Conservation (phyloP, 2,113 vertebrate genomes). For the Furnarius figulus region DNA sequence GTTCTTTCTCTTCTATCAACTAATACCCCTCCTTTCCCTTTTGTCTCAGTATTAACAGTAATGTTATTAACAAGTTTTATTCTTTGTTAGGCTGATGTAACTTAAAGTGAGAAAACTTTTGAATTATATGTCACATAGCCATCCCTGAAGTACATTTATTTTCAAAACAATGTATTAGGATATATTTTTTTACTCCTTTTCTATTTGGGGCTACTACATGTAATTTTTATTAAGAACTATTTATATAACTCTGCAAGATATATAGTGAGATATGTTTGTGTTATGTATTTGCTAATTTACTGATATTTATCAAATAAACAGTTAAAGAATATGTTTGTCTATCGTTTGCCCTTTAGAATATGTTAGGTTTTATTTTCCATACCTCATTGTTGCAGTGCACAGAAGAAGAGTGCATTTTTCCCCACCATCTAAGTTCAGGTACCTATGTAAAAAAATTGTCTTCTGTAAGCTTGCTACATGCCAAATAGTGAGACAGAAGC, state of each 20-base stretch:
- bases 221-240: neutral
- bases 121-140: neutral
- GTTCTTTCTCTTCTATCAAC: neutral
- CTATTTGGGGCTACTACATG: neutral
- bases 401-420: neutral
- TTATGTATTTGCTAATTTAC: neutral
- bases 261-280: neutral
- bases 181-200: neutral
- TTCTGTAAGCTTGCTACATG: neutral
- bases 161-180: neutral
- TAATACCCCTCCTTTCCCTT: neutral
- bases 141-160: neutral
- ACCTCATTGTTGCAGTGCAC: neutral
- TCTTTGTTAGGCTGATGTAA: neutral
- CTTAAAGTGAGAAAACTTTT: neutral
- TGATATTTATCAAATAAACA: neutral
- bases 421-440: neutral
- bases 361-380: neutral
- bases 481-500: neutral
- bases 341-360: neutral
- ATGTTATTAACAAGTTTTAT: neutral
- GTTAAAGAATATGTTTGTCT: neutral
- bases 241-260: neutral
- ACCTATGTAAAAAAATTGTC: neutral
- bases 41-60: neutral